These are phyloP conservation scores for Sclerurus mexicanus DNA, from an alignment of 2,113 vertebrate species.

Conservation along the genomic window DNA sequence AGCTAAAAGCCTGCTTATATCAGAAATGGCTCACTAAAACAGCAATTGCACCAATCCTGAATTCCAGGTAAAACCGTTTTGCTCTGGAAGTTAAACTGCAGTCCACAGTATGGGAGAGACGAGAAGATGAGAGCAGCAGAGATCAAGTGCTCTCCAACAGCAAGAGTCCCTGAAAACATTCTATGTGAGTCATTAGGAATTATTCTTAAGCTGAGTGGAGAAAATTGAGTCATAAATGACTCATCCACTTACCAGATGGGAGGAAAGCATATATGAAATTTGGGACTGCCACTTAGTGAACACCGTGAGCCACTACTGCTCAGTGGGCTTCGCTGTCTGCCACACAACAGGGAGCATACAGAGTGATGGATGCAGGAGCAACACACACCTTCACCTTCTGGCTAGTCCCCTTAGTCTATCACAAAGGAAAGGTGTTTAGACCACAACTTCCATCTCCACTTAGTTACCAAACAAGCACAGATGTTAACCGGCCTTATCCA, in stretches of 20 bases:
- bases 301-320: not conserved
- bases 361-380: not conserved
- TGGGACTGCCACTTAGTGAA: not conserved
- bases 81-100: not conserved
- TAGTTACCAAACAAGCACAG: not conserved
- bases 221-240: constrained; percentile 59
- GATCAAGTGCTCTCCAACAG: constrained; percentile 19
- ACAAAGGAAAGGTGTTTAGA: not conserved
- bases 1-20: not conserved
- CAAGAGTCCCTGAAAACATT: constrained; percentile 38
- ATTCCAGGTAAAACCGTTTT: not conserved
- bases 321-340: constrained; percentile 3
- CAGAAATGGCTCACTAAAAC: not conserved
- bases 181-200: constrained; percentile 47
- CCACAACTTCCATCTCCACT: not conserved
- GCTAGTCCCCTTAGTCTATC: not conserved
- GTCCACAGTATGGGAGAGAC: not conserved
- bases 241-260: constrained; percentile 56
- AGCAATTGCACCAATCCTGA: not conserved
- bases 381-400: not conserved
- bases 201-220: constrained; percentile 19
- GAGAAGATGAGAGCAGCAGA: not conserved
- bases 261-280: constrained; percentile 48
- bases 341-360: not conserved
- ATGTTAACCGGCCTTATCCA: not conserved